phyloP scores from a whole-genome alignment of 2,797 vertebrate species.

The Arctocebus calabarensis region DNA sequence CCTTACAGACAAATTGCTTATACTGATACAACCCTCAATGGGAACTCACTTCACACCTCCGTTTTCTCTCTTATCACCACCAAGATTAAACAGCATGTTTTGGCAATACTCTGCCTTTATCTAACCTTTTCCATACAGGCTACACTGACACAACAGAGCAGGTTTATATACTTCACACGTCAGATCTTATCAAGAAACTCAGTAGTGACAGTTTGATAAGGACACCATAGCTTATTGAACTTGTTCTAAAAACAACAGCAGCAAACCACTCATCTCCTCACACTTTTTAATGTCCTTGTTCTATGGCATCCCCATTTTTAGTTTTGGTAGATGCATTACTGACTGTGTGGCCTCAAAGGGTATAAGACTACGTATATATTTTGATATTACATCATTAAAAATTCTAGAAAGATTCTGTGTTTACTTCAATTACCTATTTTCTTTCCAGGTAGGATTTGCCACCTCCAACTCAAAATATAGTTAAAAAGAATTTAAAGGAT shows the following conservation, averaged over 20 bases:
- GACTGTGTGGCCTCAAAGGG: background rate
- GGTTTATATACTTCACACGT: slow-evolving; percentile 91
- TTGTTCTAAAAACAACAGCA: slow-evolving; percentile 89
- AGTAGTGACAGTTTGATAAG: slow-evolving; percentile 86
- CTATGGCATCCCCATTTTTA: slow-evolving; percentile 72
- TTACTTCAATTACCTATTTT: background rate
- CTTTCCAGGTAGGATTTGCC: background rate
- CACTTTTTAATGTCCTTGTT: slow-evolving; percentile 85
- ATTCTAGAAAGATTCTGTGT: background rate
- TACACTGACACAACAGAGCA: slow-evolving; percentile 80
- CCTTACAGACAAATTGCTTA: slow-evolving; percentile 80
- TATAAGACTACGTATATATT: background rate
- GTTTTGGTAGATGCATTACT: slow-evolving; percentile 27
- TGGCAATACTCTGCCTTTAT: slow-evolving; percentile 86
- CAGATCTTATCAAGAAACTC: slow-evolving; percentile 86
- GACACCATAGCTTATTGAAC: slow-evolving; percentile 80
- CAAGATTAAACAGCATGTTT: slow-evolving; percentile 85
- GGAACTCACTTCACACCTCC: slow-evolving; percentile 88
- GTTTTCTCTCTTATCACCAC: slow-evolving; percentile 86
- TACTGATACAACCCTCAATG: slow-evolving; percentile 83
- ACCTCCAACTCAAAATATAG: background rate
- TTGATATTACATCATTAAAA: slow-evolving; percentile 30
- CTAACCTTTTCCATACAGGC: slow-evolving; percentile 85
- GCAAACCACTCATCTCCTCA: slow-evolving; percentile 76
- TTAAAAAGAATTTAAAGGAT: background rate